Base-by-base conservation (phyloP, 2,888 invertebrate species). In the Nebria salina region DNA sequence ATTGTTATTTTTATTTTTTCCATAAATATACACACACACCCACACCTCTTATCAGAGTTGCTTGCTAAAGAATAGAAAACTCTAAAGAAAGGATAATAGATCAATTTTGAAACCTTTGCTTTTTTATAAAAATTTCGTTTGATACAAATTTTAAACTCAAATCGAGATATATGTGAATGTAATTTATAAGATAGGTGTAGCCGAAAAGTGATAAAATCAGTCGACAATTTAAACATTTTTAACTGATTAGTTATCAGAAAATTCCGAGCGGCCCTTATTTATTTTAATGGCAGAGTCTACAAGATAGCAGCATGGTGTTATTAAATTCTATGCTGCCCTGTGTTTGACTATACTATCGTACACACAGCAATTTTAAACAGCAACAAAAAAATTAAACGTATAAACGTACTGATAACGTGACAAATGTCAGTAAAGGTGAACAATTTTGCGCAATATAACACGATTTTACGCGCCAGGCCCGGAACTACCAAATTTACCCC, bases 381-480 rank as follows among this genome's bases (percentile, higher is more conserved):
- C 68, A 68, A 68, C 13, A 73, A 72, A 72, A 72, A 43, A 77
- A 64, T 43, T 72, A 25, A 70, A 43, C 20, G 54, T 54, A 70
- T 25, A 43, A 76, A 34, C 13, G 8, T 54, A 54, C 54, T 11
- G 54, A 54, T 54, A 54, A 54, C 54, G 54, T 54, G 54, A 54
- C 54, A 54, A 54, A 54, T 54, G 54, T 54, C 54, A 54, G 7
- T 54, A 54, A 54, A 54, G 54, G 54, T 54, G 54, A 54, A 54
- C 54, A 54, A 54, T 54, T 54, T 54, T 54, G 54, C 54, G 54
- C 54, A 54, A 54, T 54, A 54, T 54, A 54, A 54, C 54, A 54
- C 54, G 13, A 8, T 11, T 54, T 54, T 54, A 54, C 54, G 54
- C 1, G 54, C 54, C 54, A 54, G 54, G 54, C 11, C 11, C 54